Evolutionary conservation across 2,113 vertebrate genomes (phyloP).

Genomic region (Zosterops japonicus): DNA sequence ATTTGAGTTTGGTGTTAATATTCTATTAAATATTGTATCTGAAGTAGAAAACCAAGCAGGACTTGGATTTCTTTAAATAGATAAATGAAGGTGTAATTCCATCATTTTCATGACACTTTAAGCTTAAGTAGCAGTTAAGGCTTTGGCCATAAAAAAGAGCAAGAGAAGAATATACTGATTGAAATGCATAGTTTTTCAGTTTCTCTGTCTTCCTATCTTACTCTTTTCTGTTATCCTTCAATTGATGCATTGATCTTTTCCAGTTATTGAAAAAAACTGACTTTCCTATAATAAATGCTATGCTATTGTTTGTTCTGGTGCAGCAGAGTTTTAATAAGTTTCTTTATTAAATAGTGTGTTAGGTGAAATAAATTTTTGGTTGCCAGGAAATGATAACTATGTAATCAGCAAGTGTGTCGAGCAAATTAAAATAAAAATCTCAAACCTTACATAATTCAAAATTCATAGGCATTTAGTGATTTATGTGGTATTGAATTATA

Average conservation of each 20-base stretch:
- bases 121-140: constrained; percentile 53
- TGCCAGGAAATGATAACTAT: constrained; percentile 21
- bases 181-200: constrained; percentile 21
- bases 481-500: neutral
- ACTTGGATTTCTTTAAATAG: constrained; percentile 38
- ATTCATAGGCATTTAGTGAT: neutral
- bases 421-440: neutral
- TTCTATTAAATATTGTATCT: constrained; percentile 17
- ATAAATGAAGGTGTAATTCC: constrained; percentile 52
- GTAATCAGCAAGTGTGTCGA: neutral
- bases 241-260: neutral
- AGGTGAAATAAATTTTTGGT: constrained; percentile 25
- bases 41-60: neutral
- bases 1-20: constrained; percentile 7
- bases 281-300: neutral
- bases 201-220: neutral
- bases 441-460: neutral
- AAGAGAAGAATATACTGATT: constrained; percentile 18
- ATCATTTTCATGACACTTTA: constrained; percentile 54
- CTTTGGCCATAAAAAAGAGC: constrained; percentile 26
- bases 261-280: neutral
- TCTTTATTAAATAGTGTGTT: constrained; percentile 41
- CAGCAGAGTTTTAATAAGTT: constrained; percentile 11
- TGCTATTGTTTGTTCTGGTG: neutral
- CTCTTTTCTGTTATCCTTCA: neutral